These are phyloP conservation scores for Chauna torquata DNA, from an alignment of 2,113 vertebrate species.

Conservation along the genomic window DNA sequence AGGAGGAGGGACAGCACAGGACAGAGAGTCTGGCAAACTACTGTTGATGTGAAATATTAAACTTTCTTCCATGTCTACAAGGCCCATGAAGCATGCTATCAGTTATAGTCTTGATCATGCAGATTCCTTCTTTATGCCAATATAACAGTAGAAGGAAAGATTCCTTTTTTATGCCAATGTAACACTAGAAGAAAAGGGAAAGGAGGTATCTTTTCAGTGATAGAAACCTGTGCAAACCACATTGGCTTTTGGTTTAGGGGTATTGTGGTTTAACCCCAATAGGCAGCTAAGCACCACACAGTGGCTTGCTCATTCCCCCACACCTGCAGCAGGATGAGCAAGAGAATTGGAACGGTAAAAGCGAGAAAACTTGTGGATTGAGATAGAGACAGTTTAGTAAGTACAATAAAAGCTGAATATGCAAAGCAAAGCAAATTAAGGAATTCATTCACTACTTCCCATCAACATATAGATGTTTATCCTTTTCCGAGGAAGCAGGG, in stretches of 20 bases:
- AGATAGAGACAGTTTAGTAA: neutral
- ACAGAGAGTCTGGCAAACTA: neutral
- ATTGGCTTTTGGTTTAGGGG: neutral
- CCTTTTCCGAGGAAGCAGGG: neutral
- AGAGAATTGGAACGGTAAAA: neutral
- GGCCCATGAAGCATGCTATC: neutral
- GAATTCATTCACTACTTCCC: neutral
- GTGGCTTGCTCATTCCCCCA: neutral
- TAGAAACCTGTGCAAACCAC: neutral
- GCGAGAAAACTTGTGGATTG: neutral
- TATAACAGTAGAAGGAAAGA: neutral
- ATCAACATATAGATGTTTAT: neutral
- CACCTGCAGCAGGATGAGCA: neutral
- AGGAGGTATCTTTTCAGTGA: neutral
- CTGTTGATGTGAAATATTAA: neutral
- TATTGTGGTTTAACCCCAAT: neutral
- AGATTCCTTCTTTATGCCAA: neutral
- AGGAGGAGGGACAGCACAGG: no score
- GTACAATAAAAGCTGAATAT: neutral
- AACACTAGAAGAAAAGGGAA: neutral
- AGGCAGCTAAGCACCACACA: neutral
- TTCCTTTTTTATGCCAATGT: neutral
- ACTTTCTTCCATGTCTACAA: neutral
- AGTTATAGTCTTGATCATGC: neutral
- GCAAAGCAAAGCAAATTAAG: neutral